A percentile compares a stretch with the other conserved stretches of the same genome.
Evolutionary conservation across 2,113 vertebrate genomes (phyloP).

Genomic region (Campylomormyrus numenius): DNA sequence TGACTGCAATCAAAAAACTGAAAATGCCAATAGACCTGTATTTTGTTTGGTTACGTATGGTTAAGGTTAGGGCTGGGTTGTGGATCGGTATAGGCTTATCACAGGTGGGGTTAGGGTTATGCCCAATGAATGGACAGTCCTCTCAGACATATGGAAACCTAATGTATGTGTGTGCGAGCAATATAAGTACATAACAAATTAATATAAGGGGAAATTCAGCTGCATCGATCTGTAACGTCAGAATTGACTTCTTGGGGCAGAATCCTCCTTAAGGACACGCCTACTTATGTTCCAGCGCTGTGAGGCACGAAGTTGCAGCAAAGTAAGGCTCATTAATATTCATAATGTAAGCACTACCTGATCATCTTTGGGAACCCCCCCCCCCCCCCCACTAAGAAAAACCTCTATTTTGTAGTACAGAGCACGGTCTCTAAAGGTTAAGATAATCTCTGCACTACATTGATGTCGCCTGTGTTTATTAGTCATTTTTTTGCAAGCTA

Average conservation of each 20-base stretch:
- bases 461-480: neutral
- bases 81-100: neutral
- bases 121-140: neutral
- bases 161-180: neutral
- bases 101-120: neutral
- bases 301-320: neutral
- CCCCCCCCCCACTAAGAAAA: too few species aligned
- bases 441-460: neutral
- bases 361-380: neutral
- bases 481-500: neutral
- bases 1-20: neutral
- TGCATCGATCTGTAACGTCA: neutral
- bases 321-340: neutral
- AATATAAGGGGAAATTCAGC: neutral
- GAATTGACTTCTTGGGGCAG: neutral
- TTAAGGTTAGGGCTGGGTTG: neutral
- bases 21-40: neutral
- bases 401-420: neutral
- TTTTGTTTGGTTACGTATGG: neutral
- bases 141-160: neutral
- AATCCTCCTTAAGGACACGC: neutral
- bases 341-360: neutral
- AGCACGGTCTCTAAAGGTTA: neutral
- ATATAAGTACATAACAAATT: neutral
- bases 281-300: neutral